Evolutionary conservation across 1,140 invertebrate species (phyloP).

Genomic region (Leptonema lineaticorne): DNA sequence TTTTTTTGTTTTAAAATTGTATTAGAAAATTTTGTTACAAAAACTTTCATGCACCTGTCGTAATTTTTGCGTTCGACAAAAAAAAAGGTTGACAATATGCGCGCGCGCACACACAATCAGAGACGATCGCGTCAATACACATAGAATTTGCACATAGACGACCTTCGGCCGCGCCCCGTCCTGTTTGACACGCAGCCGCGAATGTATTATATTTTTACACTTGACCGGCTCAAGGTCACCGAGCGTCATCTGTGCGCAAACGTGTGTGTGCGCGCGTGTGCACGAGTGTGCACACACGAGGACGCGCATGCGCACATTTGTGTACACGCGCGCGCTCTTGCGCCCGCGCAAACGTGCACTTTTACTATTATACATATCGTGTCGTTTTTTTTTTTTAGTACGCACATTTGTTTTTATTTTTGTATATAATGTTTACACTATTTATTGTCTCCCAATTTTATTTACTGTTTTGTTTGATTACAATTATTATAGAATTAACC

Average conservation of each 20-base stretch:
- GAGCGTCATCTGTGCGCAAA: neutral
- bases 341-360: no score
- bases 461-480: no score
- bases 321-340: neutral
- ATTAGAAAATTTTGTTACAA: no score
- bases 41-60: no score
- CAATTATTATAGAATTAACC: no score
- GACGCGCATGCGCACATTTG: neutral
- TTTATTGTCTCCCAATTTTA: no score
- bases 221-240: constrained; percentile 15
- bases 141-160: neutral
- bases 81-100: neutral
- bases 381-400: no score
- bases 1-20: no score
- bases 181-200: constrained; percentile 18
- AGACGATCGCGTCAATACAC: neutral
- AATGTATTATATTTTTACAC: constrained; percentile 17
- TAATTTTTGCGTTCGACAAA: no score
- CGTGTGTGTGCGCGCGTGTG: neutral
- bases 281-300: neutral
- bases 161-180: constrained; percentile 4
- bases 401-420: no score
- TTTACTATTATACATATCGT: no score
- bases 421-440: no score
- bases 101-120: neutral